Base-by-base conservation (phyloP, 2,888 invertebrate genomes). In the Hypena proboscidalis region DNA sequence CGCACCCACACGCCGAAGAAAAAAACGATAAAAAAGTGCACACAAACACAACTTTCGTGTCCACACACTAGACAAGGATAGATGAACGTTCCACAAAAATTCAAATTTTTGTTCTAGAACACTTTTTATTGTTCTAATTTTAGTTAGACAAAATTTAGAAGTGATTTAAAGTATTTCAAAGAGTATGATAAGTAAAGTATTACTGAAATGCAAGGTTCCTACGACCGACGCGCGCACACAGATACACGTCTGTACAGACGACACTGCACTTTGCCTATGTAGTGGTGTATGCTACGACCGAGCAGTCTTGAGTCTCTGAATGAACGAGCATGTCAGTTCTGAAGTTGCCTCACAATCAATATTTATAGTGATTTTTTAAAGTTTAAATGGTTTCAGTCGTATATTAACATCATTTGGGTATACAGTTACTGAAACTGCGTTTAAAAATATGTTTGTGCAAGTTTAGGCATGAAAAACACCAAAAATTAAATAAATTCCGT, bases 21-120 rank as follows among this genome's bases (percentile, higher is more conserved):
- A 90, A 89, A 90, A 90, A 87, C 87, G 85, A 86, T 88, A 90
- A 90, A 90, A 90, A 90, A 85, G 58, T 64, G 75, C 85, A 83
- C 85, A 87, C 86, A 74, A 75, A 77, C 65, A 58, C 69, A 68
- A 69, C 55, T 73, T 70, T 66, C 47, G 52, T 67, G 53, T 63
- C 42, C 60, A 50, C 45, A 67, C 58, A 53, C 62, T 65, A 76
- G 74, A 75, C 49, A 66, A 64, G 58, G 68, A 74, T 61, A 57
- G 67, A 45, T 30, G 15, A 41, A 27, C n/a, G 19, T n/a, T 30
- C 0, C 11, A 32, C 31, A 52, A 56, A 58, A 47, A 48, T 22
- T 30, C 2, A 21, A 41, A 39, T 36, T 30, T 38, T 26, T 11
- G 3, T 4, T 43, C 15, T 23, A n/a, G 30, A 48, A 49, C 22